phyloP scores from a whole-genome alignment of 2,797 vertebrate genomes.

The Picus viridis region DNA sequence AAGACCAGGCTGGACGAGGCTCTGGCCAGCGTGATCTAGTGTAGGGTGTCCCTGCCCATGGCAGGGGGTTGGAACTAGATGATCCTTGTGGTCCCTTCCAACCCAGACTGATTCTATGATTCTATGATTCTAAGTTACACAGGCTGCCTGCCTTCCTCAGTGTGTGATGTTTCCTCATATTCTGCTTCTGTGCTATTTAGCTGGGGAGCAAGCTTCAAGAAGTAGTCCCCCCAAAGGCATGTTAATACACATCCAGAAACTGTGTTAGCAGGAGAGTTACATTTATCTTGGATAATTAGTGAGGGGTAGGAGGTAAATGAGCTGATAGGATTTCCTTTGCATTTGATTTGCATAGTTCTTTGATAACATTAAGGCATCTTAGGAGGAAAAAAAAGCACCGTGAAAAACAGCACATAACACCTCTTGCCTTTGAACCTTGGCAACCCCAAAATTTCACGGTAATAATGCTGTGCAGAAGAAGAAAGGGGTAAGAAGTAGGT shows the following conservation, averaged over 20 bases:
- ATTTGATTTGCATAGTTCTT: constrained; percentile 34
- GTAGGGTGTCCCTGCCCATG: too few species aligned
- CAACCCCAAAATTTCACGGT: constrained; percentile 11
- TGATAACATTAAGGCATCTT: background rate
- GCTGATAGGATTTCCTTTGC: background rate
- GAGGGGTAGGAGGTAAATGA: background rate
- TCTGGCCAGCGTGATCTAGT: too few species aligned
- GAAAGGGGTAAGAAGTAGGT: constrained; percentile 32
- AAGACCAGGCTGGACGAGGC: too few species aligned
- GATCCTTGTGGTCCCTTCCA: too few species aligned
- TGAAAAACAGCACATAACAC: background rate
- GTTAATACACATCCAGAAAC: background rate
- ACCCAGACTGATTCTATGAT: too few species aligned
- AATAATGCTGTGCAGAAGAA: constrained; percentile 1
- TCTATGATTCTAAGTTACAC: too few species aligned
- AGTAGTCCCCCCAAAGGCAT: background rate
- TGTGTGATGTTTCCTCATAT: background rate
- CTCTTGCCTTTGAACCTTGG: constrained; percentile 24
- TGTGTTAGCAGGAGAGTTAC: background rate
- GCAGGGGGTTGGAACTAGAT: too few species aligned
- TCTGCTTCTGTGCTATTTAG: background rate
- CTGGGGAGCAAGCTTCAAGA: background rate
- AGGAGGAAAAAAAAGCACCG: background rate
- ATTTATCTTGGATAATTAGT: background rate
- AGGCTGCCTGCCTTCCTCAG: background rate